Conservation (phyloP, 1,140 invertebrate genomes). For the Cephus cinctus region DNA sequence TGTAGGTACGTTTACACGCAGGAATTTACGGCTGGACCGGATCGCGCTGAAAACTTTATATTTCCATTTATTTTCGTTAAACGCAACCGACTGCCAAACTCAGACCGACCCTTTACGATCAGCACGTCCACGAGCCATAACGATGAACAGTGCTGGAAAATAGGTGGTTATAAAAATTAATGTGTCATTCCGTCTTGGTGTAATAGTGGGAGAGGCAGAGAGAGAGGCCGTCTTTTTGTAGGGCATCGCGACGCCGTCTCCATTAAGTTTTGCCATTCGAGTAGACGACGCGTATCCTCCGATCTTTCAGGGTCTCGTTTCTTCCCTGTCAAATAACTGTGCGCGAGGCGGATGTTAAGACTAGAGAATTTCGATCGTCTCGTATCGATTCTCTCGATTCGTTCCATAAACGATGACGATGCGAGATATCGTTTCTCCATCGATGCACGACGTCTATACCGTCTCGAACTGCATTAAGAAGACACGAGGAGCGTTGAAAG, state of each 20-base stretch:
- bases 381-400: too few species aligned
- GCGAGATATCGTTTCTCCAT: neutral
- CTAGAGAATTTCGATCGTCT: too few species aligned
- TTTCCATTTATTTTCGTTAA: constrained; percentile 45
- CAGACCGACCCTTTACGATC: constrained; percentile 37
- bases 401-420: too few species aligned
- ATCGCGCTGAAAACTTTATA: constrained; percentile 43
- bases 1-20: too few species aligned
- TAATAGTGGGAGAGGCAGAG: too few species aligned
- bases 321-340: too few species aligned
- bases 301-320: too few species aligned
- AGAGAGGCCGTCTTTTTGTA: neutral
- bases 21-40: constrained; percentile 25
- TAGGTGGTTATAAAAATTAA: constrained; percentile 14
- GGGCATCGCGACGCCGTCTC: neutral
- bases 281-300: neutral
- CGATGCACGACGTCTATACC: neutral
- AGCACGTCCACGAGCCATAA: constrained; percentile 23
- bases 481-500: neutral
- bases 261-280: too few species aligned
- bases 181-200: too few species aligned
- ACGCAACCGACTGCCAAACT: constrained; percentile 29
- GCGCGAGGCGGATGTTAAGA: too few species aligned
- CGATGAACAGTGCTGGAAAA: constrained; percentile 13
- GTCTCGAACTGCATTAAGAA: neutral